These are phyloP conservation scores for Pollicipes pollicipes DNA, from an alignment of 1,140 invertebrate species.

Conservation along the genomic window DNA sequence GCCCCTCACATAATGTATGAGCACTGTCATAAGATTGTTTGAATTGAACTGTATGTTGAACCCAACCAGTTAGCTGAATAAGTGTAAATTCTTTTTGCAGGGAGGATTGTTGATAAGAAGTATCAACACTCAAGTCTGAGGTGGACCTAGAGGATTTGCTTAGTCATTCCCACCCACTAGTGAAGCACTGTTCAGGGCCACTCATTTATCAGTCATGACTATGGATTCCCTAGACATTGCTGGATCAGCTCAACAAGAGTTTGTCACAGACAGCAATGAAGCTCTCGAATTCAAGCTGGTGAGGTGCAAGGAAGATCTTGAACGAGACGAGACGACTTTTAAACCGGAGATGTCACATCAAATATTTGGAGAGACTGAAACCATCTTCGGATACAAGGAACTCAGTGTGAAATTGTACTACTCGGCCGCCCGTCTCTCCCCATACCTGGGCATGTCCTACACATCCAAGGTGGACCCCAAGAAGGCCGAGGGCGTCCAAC, in stretches of 20 bases:
- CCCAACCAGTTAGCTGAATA: no score
- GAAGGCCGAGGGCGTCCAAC: conserved; percentile 31
- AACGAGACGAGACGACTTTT: conserved; percentile 50
- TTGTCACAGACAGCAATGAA: conserved; percentile 47
- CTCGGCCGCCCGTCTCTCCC: conserved; percentile 54
- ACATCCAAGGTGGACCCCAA: conserved; percentile 40
- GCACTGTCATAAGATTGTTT: no score
- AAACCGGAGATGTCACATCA: conserved; percentile 76
- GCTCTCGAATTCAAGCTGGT: conserved; percentile 60
- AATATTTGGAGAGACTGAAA: conserved; percentile 43
- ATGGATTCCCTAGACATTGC: no score
- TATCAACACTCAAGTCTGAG: no score
- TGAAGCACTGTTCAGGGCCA: no score
- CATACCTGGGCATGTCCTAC: conserved; percentile 48
- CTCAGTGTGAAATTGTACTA: conserved; percentile 62
- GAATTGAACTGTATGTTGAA: no score
- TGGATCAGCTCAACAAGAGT: conserved; percentile 17
- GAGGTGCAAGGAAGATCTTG: conserved; percentile 43
- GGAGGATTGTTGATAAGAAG: no score
- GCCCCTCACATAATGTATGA: no score
- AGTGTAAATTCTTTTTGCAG: no score
- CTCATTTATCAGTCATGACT: no score
- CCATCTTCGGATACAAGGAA: conserved; percentile 84
- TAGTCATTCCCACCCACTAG: no score
- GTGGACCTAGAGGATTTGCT: no score